A percentile compares a stretch with the other conserved stretches of the same genome.
These are phyloP conservation scores for Maccullochella peelii DNA, from an alignment of 2,113 vertebrate species.

Conservation along the genomic window DNA sequence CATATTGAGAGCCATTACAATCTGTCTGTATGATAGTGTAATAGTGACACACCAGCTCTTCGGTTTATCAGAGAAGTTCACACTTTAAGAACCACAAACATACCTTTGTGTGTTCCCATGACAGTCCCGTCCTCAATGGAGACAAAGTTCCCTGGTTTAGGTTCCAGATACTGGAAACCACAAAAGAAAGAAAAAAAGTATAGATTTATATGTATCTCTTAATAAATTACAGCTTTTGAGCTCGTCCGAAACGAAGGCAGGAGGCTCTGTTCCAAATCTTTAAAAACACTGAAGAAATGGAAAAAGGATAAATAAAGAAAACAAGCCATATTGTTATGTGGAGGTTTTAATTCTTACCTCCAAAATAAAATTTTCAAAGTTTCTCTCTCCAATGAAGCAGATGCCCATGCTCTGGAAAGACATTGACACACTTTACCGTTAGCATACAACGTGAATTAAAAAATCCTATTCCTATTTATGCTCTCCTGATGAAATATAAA, in stretches of 20 bases:
- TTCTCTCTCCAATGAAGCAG: conserved; percentile 95
- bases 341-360: conserved; percentile 83
- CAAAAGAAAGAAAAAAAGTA: background rate
- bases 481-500: background rate
- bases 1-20: background rate
- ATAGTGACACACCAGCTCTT: background rate
- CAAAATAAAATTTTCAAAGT: conserved; percentile 95
- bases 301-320: background rate
- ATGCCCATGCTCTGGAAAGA: conserved; percentile 94
- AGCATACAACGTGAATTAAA: background rate
- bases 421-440: background rate
- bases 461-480: background rate
- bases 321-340: background rate
- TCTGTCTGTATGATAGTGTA: too few species aligned
- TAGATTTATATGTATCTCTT: background rate
- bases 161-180: conserved; percentile 90
- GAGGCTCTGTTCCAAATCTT: background rate
- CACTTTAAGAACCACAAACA: background rate
- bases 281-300: too few species aligned
- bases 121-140: conserved; percentile 92
- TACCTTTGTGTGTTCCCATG: conserved; percentile 93
- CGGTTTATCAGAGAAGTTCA: background rate
- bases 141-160: conserved; percentile 91
- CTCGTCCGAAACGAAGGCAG: background rate
- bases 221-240: background rate